Evolutionary conservation across 1,140 invertebrate genomes (phyloP).

Genomic region (Pogonus chalceus): DNA sequence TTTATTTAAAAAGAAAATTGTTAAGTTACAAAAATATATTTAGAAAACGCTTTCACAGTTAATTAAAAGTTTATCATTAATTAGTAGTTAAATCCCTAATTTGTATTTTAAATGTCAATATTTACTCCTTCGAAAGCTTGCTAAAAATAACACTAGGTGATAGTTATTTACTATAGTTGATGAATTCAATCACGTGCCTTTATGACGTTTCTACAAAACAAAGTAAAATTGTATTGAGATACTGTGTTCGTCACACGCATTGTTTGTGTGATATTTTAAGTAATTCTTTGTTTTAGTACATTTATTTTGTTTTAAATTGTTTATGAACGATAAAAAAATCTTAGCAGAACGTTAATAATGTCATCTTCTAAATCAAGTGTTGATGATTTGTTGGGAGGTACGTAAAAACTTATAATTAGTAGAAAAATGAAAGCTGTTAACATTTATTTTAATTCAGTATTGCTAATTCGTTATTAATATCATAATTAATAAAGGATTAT

Average conservation of each 20-base stretch:
- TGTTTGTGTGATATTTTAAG: no score
- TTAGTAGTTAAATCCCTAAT: no score
- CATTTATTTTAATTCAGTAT: constrained; percentile 25
- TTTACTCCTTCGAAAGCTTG: no score
- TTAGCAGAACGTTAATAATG: constrained; percentile 16
- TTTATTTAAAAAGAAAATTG: no score
- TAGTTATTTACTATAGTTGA: neutral
- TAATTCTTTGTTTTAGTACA: no score
- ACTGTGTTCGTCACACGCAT: neutral
- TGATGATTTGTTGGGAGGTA: constrained; percentile 32
- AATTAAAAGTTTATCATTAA: no score
- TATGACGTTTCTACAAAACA: neutral
- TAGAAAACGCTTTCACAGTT: no score
- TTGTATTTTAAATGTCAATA: no score
- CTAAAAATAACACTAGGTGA: no score
- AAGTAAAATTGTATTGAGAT: neutral
- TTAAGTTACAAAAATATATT: no score
- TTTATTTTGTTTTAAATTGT: neutral
- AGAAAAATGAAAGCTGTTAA: constrained; percentile 12
- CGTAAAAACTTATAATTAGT: constrained; percentile 10
- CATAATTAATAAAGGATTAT: neutral
- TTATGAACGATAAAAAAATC: neutral
- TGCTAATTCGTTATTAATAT: neutral
- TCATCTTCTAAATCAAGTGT: constrained; percentile 32
- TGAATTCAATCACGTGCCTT: neutral